Evolutionary conservation across 1,140 invertebrate genomes (phyloP).

Genomic region (Campodea augens): DNA sequence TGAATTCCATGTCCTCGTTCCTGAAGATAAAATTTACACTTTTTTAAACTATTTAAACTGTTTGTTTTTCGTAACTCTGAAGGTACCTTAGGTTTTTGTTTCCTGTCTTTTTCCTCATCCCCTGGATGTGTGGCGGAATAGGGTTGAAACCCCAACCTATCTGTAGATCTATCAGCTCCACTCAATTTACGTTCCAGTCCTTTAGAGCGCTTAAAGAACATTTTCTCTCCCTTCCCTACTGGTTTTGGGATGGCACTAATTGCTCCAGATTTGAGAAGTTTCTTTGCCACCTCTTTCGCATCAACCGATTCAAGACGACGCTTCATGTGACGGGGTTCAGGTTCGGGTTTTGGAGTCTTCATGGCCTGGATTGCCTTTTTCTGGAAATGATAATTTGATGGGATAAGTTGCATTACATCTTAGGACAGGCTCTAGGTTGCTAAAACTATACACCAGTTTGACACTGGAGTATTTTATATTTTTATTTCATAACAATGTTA

Average conservation of each 20-base stretch:
- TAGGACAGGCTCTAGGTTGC: no score
- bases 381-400: no score
- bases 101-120: conserved; percentile 29
- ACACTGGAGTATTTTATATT: no score
- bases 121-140: conserved; percentile 62
- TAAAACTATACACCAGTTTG: no score
- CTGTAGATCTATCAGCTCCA: conserved; percentile 33
- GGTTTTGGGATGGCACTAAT: conserved; percentile 65
- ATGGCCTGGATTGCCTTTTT: conserved; percentile 80
- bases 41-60: no score
- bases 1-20: no score
- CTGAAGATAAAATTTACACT: no score
- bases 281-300: conserved; percentile 85
- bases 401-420: no score
- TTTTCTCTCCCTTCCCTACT: conserved; percentile 55
- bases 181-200: conserved; percentile 60
- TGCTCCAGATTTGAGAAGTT: conserved; percentile 82
- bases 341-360: conserved; percentile 69
- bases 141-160: conserved; percentile 57
- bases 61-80: no score
- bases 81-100: not conserved
- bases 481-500: no score
- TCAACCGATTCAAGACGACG: conserved; percentile 70
- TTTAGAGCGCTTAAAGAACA: conserved; percentile 59
- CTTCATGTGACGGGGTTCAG: conserved; percentile 52